Base-by-base conservation (phyloP, 2,113 vertebrate species). In the Fulica atra region DNA sequence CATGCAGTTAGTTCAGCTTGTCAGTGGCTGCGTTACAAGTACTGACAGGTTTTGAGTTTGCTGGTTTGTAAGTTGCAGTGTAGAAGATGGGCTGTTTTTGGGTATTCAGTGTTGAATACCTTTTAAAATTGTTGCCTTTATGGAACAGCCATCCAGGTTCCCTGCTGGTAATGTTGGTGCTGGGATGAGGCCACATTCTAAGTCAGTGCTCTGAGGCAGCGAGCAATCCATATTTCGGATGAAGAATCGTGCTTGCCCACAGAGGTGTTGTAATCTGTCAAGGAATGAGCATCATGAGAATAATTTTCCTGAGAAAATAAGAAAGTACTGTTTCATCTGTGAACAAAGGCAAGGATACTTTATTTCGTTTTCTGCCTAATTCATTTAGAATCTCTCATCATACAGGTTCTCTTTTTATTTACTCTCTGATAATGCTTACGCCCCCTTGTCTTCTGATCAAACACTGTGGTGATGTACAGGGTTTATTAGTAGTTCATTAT, bases 381-480 rank as follows among this genome's bases (percentile, higher is more conserved):
- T 57, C 23, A 31, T 74, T 78, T 92, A 59, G 13, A 74, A 42
- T 54, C 29, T 78, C 74, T 44, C 25, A 33, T 76, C 10, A 3
- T 33, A 20, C 24, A 68, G 11, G 3, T 56, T 89, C 26, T 88
- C 8, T 16, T 89, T 42, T 2, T n/a, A 5, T 84, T 83, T 86
- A 36, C 21, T 86, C 6, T 28, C 17, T 81, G 63, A 21, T 66
- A 19, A 0, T 63, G 10, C 21, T 82, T 88, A 19, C 5, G 13
- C 14, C n/a, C 7, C 80, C 23, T 40, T 61, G 60, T 80, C 11
- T 33, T 20, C 74, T 42, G 31, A 35, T 68, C 57, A 88, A 25
- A 29, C 1, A 1, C 40, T 26, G 16, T 0, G 0, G 4, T 60
- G 29, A 38, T 64, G 44, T 40, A 17, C 38, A 57, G n/a, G 35